Base-by-base conservation (phyloP, 2,113 vertebrate species). In the Podiceps cristatus region DNA sequence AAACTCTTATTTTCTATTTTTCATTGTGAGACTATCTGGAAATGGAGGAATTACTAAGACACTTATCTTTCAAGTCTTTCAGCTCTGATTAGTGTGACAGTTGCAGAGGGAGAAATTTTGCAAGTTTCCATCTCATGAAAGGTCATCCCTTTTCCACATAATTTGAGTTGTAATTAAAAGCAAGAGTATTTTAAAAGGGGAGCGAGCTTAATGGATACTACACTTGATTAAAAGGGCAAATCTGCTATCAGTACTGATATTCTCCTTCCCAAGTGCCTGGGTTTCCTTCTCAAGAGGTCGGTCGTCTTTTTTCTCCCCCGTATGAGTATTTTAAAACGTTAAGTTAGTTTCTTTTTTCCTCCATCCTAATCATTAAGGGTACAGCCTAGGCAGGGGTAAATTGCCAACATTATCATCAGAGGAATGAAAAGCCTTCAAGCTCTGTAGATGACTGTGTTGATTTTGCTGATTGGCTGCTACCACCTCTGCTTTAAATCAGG, bases 141-240 rank as follows among this genome's bases (percentile, higher is more conserved):
- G 64, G 78, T 94, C 81, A 85, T 85, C 33, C 31, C 13, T 86
- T 88, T 93, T 85, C 74, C 24, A 56, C 12, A 8, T 84, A 78
- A 87, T 86, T 42, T 72, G 37, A 86, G 23, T 79, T 95, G n/a
- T 53, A 94, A 81, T 95, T 94, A 93, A 76, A 84, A 93, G 37
- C 33, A 73, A 45, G 63, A 67, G 55, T 62, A 91, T 33, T 84
- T 89, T 74, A 55, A 91, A 87, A 72, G 31, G 11, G 12, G 42
- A 62, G 37, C 22, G 42, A 90, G 24, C 56, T 94, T 90, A 88
- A 91, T 71, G 69, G 76, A 58, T 89, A 14, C 53, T 73, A 9
- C 28, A 33, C 42, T 67, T 86, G 59, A 77, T 87, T 93, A 78
- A 93, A 95, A 89, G 80, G 60, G 37, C n/a, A 91, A 45, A 89